Evolutionary conservation across 2,797 vertebrate species (phyloP).

Genomic region (Todus mexicanus): DNA sequence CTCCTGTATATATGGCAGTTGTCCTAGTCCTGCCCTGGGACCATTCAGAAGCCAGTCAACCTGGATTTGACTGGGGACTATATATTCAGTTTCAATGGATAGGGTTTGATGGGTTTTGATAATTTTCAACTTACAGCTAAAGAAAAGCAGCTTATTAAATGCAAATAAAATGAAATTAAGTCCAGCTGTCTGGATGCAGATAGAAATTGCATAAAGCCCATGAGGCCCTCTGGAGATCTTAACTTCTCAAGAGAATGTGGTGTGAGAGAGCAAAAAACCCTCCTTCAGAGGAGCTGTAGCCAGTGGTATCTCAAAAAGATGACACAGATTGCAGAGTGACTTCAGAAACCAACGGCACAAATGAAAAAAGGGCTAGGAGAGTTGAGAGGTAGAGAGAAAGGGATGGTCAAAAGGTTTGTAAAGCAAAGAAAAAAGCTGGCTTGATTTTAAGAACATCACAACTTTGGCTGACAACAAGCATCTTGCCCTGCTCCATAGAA

Average conservation of each 20-base stretch:
- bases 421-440: background rate
- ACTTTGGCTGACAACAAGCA: background rate
- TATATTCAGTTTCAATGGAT: constrained; percentile 31
- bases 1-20: constrained; percentile 20
- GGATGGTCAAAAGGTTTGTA: background rate
- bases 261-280: constrained; percentile 14
- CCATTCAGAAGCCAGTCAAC: constrained; percentile 46
- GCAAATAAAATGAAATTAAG: constrained; percentile 65
- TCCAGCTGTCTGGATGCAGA: constrained; percentile 69
- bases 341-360: constrained; percentile 6
- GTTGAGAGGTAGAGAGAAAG: background rate
- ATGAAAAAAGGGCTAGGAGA: background rate
- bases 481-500: background rate
- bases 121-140: constrained; percentile 70
- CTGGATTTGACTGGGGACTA: constrained; percentile 27
- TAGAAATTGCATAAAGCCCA: constrained; percentile 69
- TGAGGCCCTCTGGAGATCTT: constrained; percentile 66
- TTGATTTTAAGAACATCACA: background rate
- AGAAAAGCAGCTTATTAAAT: constrained; percentile 74
- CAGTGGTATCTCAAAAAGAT: constrained; percentile 32
- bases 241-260: constrained; percentile 45
- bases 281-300: constrained; percentile 38
- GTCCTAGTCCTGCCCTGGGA: constrained; percentile 58
- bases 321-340: background rate
- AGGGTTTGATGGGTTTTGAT: constrained; percentile 71